A percentile compares a stretch with the other conserved stretches of the same genome.
phyloP scores from a whole-genome alignment of 1,140 invertebrate genomes.

The Panagrolaimus sp. region DNA sequence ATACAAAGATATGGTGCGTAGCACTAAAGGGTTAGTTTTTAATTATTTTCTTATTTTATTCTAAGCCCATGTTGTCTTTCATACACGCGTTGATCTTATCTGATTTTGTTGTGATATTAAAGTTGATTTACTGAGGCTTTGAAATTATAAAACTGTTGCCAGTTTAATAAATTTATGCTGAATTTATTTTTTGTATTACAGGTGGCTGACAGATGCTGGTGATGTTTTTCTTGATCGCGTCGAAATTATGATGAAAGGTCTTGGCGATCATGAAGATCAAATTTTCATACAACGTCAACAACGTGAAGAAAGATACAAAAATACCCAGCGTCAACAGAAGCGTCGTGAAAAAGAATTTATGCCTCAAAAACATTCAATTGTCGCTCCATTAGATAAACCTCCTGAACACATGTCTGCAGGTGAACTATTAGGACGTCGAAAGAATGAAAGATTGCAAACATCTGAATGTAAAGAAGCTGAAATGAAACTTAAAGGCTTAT shows the following conservation, averaged over 20 bases:
- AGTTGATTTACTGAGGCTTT: conserved; percentile 14
- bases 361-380: conserved; percentile 58
- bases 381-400: conserved; percentile 56
- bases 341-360: conserved; percentile 65
- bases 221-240: conserved; percentile 84
- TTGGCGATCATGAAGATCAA: conserved; percentile 90
- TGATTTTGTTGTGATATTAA: no score
- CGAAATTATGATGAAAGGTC: conserved; percentile 76
- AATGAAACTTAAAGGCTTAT: neutral
- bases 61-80: no score
- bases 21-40: conserved; percentile 56
- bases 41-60: no score
- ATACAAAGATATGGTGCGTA: conserved; percentile 90
- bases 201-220: conserved; percentile 85
- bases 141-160: no score
- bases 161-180: conserved; percentile 21
- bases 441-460: neutral
- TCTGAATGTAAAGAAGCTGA: neutral
- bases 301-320: conserved; percentile 67
- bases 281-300: conserved; percentile 78
- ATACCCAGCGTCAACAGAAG: conserved; percentile 21
- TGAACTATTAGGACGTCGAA: neutral
- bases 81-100: no score
- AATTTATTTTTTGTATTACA: conserved; percentile 36
- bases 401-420: neutral